Evolutionary conservation across 2,113 vertebrate species (phyloP).

Genomic region (Enhydra lutris): DNA sequence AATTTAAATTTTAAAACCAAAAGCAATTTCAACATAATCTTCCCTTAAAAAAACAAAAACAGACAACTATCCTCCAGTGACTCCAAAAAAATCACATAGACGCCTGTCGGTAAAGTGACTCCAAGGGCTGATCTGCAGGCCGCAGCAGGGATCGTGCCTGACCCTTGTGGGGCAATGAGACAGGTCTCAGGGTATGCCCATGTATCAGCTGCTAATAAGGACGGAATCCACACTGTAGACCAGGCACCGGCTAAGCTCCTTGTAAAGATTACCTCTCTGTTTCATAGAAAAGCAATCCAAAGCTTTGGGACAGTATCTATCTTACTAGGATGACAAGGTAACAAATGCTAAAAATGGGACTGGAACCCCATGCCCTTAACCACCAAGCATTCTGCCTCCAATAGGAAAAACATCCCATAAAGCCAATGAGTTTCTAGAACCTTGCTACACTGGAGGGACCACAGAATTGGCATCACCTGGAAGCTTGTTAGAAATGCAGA

Average conservation of each 20-base stretch:
- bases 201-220: not conserved
- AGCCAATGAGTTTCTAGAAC: not conserved
- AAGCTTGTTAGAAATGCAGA: not conserved
- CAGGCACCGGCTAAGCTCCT: not conserved
- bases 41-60: not conserved
- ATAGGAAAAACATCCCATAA: not conserved
- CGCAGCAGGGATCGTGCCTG: accelerated
- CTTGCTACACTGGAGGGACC: not conserved
- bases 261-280: not conserved
- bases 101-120: not conserved
- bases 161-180: too few relatives aligned
- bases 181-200: not conserved
- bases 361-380: not conserved
- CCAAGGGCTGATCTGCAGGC: not conserved
- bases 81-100: not conserved
- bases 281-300: not conserved
- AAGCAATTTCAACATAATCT: not conserved
- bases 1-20: slow-evolving; percentile 38
- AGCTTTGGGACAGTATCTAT: not conserved
- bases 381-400: not conserved
- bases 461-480: not conserved
- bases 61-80: not conserved
- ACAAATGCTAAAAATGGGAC: not conserved
- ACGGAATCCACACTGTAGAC: not conserved
- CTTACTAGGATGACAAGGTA: not conserved